These are phyloP conservation scores for Eupithecia insigniata DNA, from an alignment of 2,888 invertebrate species.

Conservation along the genomic window DNA sequence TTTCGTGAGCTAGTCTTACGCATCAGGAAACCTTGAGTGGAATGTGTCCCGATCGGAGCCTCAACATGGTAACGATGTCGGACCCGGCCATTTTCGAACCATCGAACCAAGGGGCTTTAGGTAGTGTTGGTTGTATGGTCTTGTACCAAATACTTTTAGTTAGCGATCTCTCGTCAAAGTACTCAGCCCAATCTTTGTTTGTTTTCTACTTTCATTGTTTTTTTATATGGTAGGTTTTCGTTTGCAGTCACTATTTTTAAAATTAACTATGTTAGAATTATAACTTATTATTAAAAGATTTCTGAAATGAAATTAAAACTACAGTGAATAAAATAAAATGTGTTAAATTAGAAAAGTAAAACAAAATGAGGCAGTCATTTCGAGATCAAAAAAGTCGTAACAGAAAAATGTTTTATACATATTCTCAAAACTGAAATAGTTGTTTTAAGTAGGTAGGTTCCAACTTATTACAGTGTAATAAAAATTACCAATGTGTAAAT, in stretches of 20 bases:
- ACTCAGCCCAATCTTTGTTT: too few relatives aligned
- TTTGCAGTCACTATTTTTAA: neutral
- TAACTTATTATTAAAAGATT: neutral
- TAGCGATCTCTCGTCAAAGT: too few relatives aligned
- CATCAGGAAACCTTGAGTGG: too few relatives aligned
- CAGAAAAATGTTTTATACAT: neutral
- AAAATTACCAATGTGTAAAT: too few relatives aligned
- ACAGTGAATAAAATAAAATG: neutral
- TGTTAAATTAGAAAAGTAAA: neutral
- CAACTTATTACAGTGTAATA: neutral
- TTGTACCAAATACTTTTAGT: too few relatives aligned
- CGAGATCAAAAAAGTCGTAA: neutral
- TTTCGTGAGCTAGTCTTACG: too few relatives aligned
- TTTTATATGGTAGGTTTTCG: neutral
- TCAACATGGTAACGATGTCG: too few relatives aligned
- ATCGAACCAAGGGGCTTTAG: too few relatives aligned
- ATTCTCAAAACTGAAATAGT: neutral
- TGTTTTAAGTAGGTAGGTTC: neutral
- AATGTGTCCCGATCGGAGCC: too few relatives aligned
- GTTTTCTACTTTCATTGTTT: neutral
- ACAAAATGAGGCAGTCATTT: neutral
- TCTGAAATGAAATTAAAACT: constrained; percentile 2
- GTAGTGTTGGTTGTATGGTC: too few relatives aligned
- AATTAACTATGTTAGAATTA: neutral
- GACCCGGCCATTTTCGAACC: too few relatives aligned